These are phyloP conservation scores for Torymus texanus DNA, from an alignment of 2,888 invertebrate species.

Conservation along the genomic window DNA sequence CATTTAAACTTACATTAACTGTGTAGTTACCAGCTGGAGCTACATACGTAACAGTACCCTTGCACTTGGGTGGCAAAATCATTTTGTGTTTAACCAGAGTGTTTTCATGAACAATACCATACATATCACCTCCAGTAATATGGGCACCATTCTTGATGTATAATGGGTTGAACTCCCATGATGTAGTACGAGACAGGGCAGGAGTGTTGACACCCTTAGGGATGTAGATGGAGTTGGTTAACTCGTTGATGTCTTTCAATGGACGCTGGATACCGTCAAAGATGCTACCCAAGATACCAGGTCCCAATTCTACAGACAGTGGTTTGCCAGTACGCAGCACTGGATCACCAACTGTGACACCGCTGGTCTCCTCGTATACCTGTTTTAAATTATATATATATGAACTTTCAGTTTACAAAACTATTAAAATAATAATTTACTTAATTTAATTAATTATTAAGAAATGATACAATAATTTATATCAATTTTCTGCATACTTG, in stretches of 20 bases:
- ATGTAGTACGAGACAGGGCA: conserved; percentile 85
- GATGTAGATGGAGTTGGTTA: conserved; percentile 98
- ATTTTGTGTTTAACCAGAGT: conserved; percentile 98
- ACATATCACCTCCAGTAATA: conserved; percentile 98
- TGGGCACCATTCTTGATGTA: conserved; percentile 94
- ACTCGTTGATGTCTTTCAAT: conserved; percentile 94
- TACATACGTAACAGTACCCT: conserved; percentile 97
- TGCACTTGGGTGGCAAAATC: conserved; percentile 94
- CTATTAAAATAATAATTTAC: not conserved
- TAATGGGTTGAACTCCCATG: conserved; percentile 95
- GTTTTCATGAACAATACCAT: conserved; percentile 97
- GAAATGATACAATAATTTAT: too few species aligned
- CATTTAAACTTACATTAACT: conserved; percentile 84
- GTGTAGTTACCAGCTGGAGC: conserved; percentile 96
- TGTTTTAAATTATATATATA: conserved; percentile 64
- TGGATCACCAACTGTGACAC: conserved; percentile 99
- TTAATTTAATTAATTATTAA: too few species aligned
- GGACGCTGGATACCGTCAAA: conserved; percentile 99
- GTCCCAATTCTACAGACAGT: conserved; percentile 98
- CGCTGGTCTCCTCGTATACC: conserved; percentile 97
- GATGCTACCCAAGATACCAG: conserved; percentile 99
- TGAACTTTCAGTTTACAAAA: not conserved
- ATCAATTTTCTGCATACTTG: too few species aligned
- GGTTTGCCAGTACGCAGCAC: conserved; percentile 99
- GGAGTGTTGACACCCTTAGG: conserved; percentile 99